Percentiles rank a stretch among this genome's conserved stretches.
Evolutionary conservation across 2,113 vertebrate genomes (phyloP).

Genomic region (Eurypyga helias): DNA sequence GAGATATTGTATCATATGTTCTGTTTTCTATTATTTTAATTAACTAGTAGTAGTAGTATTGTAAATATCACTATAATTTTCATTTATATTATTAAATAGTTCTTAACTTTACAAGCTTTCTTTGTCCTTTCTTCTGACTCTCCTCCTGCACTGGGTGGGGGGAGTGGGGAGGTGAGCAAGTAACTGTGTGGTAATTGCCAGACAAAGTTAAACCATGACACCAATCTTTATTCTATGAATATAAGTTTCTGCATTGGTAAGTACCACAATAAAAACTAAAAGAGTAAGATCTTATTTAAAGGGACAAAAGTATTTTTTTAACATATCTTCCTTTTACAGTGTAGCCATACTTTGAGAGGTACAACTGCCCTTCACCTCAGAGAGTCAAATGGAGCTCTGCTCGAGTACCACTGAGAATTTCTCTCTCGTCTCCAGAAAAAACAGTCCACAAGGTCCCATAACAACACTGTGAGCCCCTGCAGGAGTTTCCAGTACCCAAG

Average conservation of each 20-base stretch:
- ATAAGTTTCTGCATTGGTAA: background rate
- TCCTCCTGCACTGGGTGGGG: no score
- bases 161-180: no score
- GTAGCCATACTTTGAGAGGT: background rate
- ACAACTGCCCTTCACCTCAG: background rate
- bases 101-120: no score
- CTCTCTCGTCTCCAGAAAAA: background rate
- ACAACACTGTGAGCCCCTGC: background rate
- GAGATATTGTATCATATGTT: no score
- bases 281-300: background rate
- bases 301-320: background rate
- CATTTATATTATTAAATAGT: no score
- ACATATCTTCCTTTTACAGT: background rate
- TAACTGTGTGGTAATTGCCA: no score
- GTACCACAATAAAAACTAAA: background rate
- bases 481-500: background rate
- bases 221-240: background rate
- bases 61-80: no score
- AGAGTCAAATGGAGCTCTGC: background rate
- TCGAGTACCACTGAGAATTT: background rate
- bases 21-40: no score
- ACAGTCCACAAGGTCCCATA: background rate
- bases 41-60: no score
- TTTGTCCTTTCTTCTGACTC: no score
- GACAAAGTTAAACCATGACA: no score